Evolutionary conservation across 2,797 vertebrate genomes (phyloP), one percentile per base, ranked within the genome.

Genomic region (Chrosomus eos): DNA sequence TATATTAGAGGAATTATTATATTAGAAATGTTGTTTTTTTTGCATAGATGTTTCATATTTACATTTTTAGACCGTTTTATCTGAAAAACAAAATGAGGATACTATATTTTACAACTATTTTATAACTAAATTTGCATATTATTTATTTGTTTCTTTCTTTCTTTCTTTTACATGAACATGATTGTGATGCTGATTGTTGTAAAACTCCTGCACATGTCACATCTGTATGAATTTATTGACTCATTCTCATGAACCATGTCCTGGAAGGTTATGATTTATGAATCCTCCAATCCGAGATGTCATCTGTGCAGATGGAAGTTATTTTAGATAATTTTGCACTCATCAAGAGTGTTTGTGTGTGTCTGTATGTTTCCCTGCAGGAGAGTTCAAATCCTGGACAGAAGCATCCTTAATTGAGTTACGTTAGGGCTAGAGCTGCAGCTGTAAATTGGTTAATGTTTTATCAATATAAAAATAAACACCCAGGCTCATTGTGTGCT

Each of bases 401-500:
- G 71, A 82, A 23, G 16, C 33, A 70, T 72, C 23, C 16, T 21
- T 77, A 23, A 66, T 67, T 53, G 62, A 51, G 62, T 23, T 67
- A 31, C 23, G 4, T 67, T 40, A 43, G 38, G 9, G 76, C 85
- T 83, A 84, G 83, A 31, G 51, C 38, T 87, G 81, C 38, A 68
- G 64, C 64, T 75, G 91, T 88, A 43, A 87, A 89, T 89, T 88
- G 70, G 66, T 89, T 86, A 81, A 89, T 78, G 83, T 87, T 82
- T 85, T 71, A 77, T 75, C 58, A 68, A 72, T 86, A 81, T 87
- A 80, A 91, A 91, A 90, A 88, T 89, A 92, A 93, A 93, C 88
- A 90, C 90, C 90, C 86, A 85, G 88, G 58, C 55, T 13, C 87
- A 81, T 83, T 85, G 80, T 84, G 33, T 81, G 19, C 81, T 87